These are phyloP conservation scores for Leptatherina wallacei DNA, from an alignment of 2,797 vertebrate species.

Conservation along the genomic window DNA sequence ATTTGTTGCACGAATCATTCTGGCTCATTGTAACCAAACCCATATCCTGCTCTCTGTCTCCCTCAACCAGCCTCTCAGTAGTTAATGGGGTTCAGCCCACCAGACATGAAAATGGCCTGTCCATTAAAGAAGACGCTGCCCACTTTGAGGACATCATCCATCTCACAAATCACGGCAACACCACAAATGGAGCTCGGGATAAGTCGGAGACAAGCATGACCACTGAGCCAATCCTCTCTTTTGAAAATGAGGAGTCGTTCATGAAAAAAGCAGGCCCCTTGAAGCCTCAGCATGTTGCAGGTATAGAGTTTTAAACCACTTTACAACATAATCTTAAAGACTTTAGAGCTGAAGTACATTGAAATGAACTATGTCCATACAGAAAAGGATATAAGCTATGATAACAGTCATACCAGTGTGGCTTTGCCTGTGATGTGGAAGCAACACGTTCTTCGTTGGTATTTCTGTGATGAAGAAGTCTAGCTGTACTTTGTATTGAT, in stretches of 20 bases:
- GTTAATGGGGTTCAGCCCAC: slow-evolving; percentile 89
- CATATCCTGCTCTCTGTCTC: slow-evolving; percentile 36
- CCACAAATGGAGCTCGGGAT: slow-evolving; percentile 78
- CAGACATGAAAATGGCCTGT: slow-evolving; percentile 91
- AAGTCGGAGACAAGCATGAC: slow-evolving; percentile 71
- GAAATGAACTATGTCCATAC: not conserved
- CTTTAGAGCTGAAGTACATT: not conserved
- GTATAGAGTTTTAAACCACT: slow-evolving; percentile 67
- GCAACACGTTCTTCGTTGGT: not conserved
- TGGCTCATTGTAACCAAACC: slow-evolving; percentile 28
- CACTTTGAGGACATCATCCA: slow-evolving; percentile 83
- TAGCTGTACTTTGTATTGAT: too few relatives aligned
- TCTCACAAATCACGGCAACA: slow-evolving; percentile 81
- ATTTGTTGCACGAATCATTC: slow-evolving; percentile 48
- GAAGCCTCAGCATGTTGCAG: slow-evolving; percentile 93
- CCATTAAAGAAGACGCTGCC: slow-evolving; percentile 78
- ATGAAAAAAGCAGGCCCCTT: slow-evolving; percentile 91
- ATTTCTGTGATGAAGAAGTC: too few relatives aligned
- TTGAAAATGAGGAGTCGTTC: slow-evolving; percentile 90
- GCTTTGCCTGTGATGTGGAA: not conserved
- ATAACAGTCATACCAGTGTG: not conserved
- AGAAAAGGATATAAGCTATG: not conserved
- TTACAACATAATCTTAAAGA: not conserved
- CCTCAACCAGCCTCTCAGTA: slow-evolving; percentile 65
- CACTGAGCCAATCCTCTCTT: slow-evolving; percentile 87